Base-by-base conservation (phyloP, 2,113 vertebrate genomes). In the Marmota flaviventris region DNA sequence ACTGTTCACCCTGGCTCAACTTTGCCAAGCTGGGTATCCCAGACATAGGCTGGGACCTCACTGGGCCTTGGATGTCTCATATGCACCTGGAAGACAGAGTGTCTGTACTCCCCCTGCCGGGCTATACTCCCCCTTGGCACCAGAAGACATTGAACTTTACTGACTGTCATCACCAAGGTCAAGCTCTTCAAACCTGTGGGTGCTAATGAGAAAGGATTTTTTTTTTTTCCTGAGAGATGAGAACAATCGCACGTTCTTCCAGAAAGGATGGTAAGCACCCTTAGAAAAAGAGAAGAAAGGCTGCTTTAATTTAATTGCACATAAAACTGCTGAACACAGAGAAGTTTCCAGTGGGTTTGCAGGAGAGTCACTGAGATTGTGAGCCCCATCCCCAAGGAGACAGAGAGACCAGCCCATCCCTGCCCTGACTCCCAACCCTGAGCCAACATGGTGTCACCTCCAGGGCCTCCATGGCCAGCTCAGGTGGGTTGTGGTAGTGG, bases 401-500 rank as follows among this genome's bases (percentile, higher is more conserved):
- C 13, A n/a, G 32, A 73, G 39, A 32, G 51, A 45, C 32, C 0
- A 37, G 34, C 69, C 86, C 24, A 0, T 81, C 85, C 63, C 9
- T 8, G 42, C 92, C 75, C 78, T 42, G 45, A 39, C 42, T 69
- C 37, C 93, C 92, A 24, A 0, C 85, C 89, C 82, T 2, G 10
- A 53, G 63, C 92, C 73, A 18, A 79, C 1, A 14, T 0, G 0
- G n/a, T 37, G 83, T 98, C 99, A 99, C 99, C 99, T 99, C 99
- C 96, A 99, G 94, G 0, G 99, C 99, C 97, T 99, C 99, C 99
- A 99, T 99, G 92, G 99, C 99, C 93, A 99, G 98, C 93, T 99
- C 99, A 1, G 99, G 99, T 5, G 99, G 99, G 93, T 99, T 99
- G 96, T 99, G 99, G 98, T 99, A 99, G 98, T 99, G 99, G 97